A percentile compares a stretch with the other conserved stretches of the same genome.
phyloP scores from a whole-genome alignment of 2,888 invertebrate species.

The Brenthis hecate region DNA sequence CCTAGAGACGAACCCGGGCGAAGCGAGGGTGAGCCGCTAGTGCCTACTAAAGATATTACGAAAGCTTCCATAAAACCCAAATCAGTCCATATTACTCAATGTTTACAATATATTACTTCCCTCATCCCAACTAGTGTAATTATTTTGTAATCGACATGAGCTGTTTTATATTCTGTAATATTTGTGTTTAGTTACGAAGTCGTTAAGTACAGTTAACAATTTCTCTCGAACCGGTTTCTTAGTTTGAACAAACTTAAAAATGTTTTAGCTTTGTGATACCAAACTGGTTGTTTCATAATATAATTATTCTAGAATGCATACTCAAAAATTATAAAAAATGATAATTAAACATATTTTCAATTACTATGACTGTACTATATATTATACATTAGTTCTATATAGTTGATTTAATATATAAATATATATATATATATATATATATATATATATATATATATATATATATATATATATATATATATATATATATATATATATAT shows the following conservation, averaged over 20 bases:
- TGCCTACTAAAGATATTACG: too few relatives aligned
- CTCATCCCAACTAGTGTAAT: conserved; percentile 22
- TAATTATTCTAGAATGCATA: conserved; percentile 33
- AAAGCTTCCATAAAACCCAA: too few relatives aligned
- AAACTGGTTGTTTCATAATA: conserved; percentile 50
- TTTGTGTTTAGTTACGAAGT: conserved; percentile 71
- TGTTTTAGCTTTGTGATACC: conserved; percentile 61
- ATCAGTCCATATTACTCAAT: conserved; percentile 4
- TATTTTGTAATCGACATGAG: conserved; percentile 37
- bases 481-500: too few relatives aligned
- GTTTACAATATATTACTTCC: conserved; percentile 13
- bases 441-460: too few relatives aligned
- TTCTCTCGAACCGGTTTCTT: conserved; percentile 74
- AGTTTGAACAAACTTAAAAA: conserved; percentile 62
- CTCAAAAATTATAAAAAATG: conserved; percentile 6
- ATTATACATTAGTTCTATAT: too few relatives aligned
- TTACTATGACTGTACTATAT: too few relatives aligned
- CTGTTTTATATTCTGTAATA: conserved; percentile 45
- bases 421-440: too few relatives aligned
- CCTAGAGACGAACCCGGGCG: too few relatives aligned
- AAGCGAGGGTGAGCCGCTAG: too few relatives aligned
- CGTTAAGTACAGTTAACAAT: conserved; percentile 78
- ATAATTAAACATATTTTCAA: background rate
- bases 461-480: too few relatives aligned
- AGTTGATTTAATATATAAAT: too few relatives aligned